Evolutionary conservation across 2,113 vertebrate genomes (phyloP), one percentile per base, ranked within the genome.

Genomic region (Maccullochella peelii): DNA sequence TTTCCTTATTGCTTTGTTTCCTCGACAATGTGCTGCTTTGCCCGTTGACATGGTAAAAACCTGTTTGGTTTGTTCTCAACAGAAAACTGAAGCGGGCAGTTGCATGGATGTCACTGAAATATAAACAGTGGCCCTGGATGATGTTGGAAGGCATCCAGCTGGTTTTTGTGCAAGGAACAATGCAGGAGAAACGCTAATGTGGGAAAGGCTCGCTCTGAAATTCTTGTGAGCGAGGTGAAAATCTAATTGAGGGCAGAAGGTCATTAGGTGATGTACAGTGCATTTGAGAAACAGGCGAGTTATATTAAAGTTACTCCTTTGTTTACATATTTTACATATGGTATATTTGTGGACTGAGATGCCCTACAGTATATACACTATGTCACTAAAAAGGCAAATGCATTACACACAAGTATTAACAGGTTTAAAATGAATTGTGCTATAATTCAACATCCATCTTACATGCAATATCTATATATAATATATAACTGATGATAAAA

Each of bases 81-180:
- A 66, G 50, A 67, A 79, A 80, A 85, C 62, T 21, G 3, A 59
- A 79, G 44, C n/a, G 25, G 27, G 5, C 33, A 73, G 54, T 47
- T 70, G 38, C 62, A 42, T 72, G 78, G 88, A 86, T 63, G 85
- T 88, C 68, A 83, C 57, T 88, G 68, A 89, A 89, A 80, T 73
- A 58, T 82, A 82, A 88, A 88, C 27, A 78, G 57, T n/a, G 59
- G 27, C 44, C 54, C 42, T 25, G 18, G 25, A 59, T 21, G 23
- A 55, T 63, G 74, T 33, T 15, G 38, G n/a, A 70, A 70, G 54
- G 58, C 36, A 6, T 20, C n/a, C 44, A 14, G 21, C 6, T 73
- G 30, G 55, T 63, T 55, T 36, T 54, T 79, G 40, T 38, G 49
- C 49, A n/a, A n/a, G n/a, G n/a, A 67, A 67, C 50, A 57, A 61